phyloP scores from a whole-genome alignment of 2,888 invertebrate genomes.

The Holacanthella duospinosa region DNA sequence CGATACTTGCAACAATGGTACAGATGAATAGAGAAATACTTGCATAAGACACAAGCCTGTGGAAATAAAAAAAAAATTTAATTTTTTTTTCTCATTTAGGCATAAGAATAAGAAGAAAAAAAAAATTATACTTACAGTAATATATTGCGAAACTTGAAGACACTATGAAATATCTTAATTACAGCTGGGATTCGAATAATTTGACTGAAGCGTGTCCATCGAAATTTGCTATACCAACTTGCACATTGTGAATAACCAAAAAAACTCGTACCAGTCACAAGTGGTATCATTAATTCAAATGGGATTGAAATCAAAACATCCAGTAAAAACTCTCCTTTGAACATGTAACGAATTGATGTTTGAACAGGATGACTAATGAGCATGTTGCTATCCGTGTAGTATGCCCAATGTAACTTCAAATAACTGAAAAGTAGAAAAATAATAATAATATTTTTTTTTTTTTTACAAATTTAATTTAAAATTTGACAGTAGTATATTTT shows the following conservation, averaged over 20 bases:
- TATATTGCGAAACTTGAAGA: constrained; percentile 22
- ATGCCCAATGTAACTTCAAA: constrained; percentile 32
- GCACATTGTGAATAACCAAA: constrained; percentile 19
- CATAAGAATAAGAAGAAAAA: neutral
- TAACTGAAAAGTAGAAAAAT: constrained; percentile 21
- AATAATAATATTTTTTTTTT: neutral
- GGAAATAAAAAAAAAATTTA: neutral
- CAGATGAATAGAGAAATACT: constrained; percentile 16
- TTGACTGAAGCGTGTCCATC: constrained; percentile 23
- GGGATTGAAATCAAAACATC: constrained; percentile 23
- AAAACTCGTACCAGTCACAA: constrained; percentile 15
- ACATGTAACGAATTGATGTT: constrained; percentile 22
- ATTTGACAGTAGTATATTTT: neutral
- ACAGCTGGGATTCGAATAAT: constrained; percentile 24
- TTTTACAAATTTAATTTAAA: too few relatives aligned
- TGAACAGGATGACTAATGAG: constrained; percentile 30
- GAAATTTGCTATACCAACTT: constrained; percentile 23
- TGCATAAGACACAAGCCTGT: constrained; percentile 12
- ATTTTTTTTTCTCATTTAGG: too few relatives aligned
- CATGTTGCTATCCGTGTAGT: constrained; percentile 24
- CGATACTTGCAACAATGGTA: constrained; percentile 17
- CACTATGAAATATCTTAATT: constrained; percentile 20
- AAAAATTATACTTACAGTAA: constrained; percentile 19
- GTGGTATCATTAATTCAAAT: constrained; percentile 18
- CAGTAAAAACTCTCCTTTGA: constrained; percentile 24